Percentiles rank a stretch among this genome's conserved stretches.
phyloP scores from a whole-genome alignment of 2,888 invertebrate species.

The Thecocarcelia acutangulata region DNA sequence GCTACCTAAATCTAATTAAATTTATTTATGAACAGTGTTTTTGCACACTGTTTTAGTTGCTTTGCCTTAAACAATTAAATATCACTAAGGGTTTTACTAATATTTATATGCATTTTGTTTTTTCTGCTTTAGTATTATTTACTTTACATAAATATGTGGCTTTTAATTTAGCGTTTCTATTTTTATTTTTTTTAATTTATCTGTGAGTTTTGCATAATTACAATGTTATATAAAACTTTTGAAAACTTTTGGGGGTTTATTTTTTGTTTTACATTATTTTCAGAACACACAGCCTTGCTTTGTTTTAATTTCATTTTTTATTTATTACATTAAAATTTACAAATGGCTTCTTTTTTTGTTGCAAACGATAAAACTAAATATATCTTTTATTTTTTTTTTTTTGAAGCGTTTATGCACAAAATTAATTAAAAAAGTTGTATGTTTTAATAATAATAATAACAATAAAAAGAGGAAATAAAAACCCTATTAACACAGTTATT shows the following conservation, averaged over 20 bases:
- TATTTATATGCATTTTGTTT: constrained; percentile 13
- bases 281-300: constrained; percentile 81
- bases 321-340: constrained; percentile 77
- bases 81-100: constrained; percentile 61
- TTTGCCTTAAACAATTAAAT: constrained; percentile 58
- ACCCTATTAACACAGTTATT: background rate
- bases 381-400: too few species aligned
- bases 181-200: constrained; percentile 30
- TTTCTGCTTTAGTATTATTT: background rate
- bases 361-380: constrained; percentile 3
- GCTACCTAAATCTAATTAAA: constrained; percentile 53
- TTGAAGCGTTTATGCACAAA: constrained; percentile 46
- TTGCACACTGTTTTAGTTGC: constrained; percentile 16
- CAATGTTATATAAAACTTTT: constrained; percentile 44
- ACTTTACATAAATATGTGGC: background rate
- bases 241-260: constrained; percentile 41
- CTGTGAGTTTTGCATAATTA: constrained; percentile 46
- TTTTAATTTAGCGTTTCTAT: constrained; percentile 34
- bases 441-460: background rate
- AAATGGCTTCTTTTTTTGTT: constrained; percentile 50
- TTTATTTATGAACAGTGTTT: constrained; percentile 27
- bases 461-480: background rate
- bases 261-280: constrained; percentile 68
- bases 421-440: constrained; percentile 7
- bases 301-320: constrained; percentile 76